A percentile compares a stretch with the other conserved stretches of the same genome.
Conservation (phyloP, 1,140 invertebrate species). For the Nephila pilipes region DNA sequence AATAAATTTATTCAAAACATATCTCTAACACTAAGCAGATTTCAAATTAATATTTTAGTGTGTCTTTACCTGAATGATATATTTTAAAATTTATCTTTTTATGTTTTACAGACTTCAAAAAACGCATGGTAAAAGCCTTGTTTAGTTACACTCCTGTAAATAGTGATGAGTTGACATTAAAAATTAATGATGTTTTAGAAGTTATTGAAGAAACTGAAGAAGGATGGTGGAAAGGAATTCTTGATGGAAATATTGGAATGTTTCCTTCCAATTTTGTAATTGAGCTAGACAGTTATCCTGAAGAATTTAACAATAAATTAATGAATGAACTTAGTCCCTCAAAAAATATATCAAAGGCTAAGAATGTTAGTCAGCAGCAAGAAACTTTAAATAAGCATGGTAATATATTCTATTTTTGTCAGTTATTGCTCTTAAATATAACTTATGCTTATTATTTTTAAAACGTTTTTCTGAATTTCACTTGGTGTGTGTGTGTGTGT, state of each 20-base stretch:
- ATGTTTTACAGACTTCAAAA: slow-evolving; percentile 77
- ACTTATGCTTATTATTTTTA: too few relatives aligned
- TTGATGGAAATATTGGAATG: slow-evolving; percentile 89
- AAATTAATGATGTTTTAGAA: slow-evolving; percentile 92
- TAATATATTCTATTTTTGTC: background rate
- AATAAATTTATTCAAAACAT: too few relatives aligned
- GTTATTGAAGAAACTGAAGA: slow-evolving; percentile 94
- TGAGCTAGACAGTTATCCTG: slow-evolving; percentile 58
- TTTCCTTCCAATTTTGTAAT: slow-evolving; percentile 97
- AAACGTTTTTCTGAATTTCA: too few relatives aligned
- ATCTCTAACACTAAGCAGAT: too few relatives aligned
- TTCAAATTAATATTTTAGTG: too few relatives aligned
- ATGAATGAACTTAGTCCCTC: slow-evolving; percentile 64
- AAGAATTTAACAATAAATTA: slow-evolving; percentile 68
- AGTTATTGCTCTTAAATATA: too few relatives aligned
- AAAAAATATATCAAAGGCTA: slow-evolving; percentile 50
- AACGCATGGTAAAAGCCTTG: slow-evolving; percentile 89
- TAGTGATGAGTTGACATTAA: slow-evolving; percentile 93
- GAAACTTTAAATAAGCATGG: slow-evolving; percentile 16
- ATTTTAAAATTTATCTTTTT: background rate
- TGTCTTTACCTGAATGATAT: too few relatives aligned
- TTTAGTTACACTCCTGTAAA: slow-evolving; percentile 95
- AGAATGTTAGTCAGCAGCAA: slow-evolving; percentile 44
- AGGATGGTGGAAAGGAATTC: slow-evolving; percentile 85
- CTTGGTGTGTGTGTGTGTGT: too few relatives aligned